A percentile compares a stretch with the other conserved stretches of the same genome.
These are phyloP conservation scores for Acrobasis consociella DNA, from an alignment of 2,888 invertebrate genomes.

Conservation along the genomic window DNA sequence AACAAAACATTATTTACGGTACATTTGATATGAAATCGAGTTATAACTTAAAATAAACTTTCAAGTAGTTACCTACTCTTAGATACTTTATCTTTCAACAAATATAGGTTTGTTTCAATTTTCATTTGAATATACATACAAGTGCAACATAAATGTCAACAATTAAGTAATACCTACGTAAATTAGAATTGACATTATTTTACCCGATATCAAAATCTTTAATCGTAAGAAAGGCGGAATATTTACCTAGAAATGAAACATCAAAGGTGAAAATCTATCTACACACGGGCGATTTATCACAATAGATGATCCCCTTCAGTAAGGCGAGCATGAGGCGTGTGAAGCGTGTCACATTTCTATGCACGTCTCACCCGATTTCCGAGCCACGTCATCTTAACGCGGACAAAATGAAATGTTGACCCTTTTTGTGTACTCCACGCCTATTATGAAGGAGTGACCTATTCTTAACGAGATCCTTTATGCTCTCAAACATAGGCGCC, in stretches of 20 bases:
- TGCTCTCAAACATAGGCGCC: slow-evolving; percentile 54
- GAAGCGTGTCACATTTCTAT: slow-evolving; percentile 49
- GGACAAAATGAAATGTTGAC: slow-evolving; percentile 59
- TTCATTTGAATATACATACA: too few species aligned
- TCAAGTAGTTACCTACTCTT: too few species aligned
- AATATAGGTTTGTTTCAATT: too few species aligned
- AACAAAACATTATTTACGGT: slow-evolving; percentile 11
- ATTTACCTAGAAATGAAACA: too few species aligned
- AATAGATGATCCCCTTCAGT: slow-evolving; percentile 43
- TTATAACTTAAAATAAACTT: not conserved
- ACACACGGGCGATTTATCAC: slow-evolving; percentile 33
- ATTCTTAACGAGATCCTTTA: slow-evolving; percentile 65
- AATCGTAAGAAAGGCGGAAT: too few species aligned
- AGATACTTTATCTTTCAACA: too few species aligned
- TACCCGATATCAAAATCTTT: too few species aligned
- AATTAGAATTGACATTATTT: too few species aligned
- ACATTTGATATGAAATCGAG: not conserved
- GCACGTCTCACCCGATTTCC: slow-evolving; percentile 47
- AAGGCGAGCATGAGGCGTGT: slow-evolving; percentile 45
- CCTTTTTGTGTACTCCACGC: slow-evolving; percentile 56
- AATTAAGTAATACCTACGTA: too few species aligned
- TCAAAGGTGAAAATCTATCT: not conserved
- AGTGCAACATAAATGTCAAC: too few species aligned
- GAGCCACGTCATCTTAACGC: slow-evolving; percentile 54
- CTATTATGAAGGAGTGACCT: slow-evolving; percentile 59